phyloP scores from a whole-genome alignment of 2,888 invertebrate species.

The Rotaria sp. region DNA sequence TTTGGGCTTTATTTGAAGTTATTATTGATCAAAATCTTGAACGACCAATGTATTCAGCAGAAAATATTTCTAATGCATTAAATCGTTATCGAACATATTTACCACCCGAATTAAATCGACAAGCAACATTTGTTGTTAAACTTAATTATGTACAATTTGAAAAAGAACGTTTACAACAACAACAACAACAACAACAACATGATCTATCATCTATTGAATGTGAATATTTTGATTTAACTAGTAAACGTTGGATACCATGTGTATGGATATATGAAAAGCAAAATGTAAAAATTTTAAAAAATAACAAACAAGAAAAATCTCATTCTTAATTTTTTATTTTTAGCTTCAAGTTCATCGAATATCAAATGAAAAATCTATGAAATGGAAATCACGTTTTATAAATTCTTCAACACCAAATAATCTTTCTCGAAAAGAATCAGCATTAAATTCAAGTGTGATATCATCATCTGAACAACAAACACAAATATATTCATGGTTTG shows the following conservation, averaged over 20 bases:
- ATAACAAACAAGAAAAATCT: too few relatives aligned
- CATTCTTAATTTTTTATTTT: background rate
- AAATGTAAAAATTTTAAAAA: too few relatives aligned
- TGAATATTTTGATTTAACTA: too few relatives aligned
- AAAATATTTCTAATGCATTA: background rate
- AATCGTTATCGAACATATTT: background rate
- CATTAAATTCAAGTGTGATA: background rate
- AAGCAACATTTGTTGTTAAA: slow-evolving; percentile 12
- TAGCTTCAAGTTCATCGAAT: background rate
- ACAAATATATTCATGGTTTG: background rate
- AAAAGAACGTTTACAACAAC: background rate
- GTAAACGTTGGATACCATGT: too few relatives aligned
- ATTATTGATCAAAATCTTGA: slow-evolving; percentile 20
- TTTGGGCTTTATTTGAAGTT: background rate
- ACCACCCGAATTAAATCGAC: background rate
- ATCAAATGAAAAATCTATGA: background rate
- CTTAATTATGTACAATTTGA: background rate
- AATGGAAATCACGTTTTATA: background rate
- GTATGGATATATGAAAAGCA: too few relatives aligned
- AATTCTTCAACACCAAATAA: too few relatives aligned
- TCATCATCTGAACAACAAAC: background rate
- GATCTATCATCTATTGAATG: too few relatives aligned
- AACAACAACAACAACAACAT: background rate
- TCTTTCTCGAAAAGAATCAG: background rate
- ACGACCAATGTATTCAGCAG: slow-evolving; percentile 1